Conservation (phyloP, 2,113 vertebrate genomes). For the Phylloscopus trochiloides region DNA sequence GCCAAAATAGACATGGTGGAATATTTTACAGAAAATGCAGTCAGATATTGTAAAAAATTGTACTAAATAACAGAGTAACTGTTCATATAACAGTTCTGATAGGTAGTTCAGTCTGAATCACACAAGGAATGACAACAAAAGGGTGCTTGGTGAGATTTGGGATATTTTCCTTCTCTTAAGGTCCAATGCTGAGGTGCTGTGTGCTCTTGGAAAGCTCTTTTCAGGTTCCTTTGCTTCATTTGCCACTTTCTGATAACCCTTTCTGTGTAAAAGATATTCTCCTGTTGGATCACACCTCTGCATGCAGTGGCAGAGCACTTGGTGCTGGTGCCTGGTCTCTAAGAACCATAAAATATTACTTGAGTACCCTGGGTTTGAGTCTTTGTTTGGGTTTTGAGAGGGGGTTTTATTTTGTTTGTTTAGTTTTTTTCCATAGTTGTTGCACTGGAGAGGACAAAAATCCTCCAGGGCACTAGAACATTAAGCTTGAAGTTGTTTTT, state of each 20-base stretch:
- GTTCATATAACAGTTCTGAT: neutral
- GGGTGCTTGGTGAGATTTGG: neutral
- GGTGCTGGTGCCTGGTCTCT: too few species aligned
- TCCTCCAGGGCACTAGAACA: neutral
- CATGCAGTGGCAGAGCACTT: neutral
- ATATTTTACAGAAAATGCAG: neutral
- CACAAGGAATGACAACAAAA: neutral
- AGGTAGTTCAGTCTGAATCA: neutral
- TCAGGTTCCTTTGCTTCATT: neutral
- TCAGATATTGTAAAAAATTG: neutral
- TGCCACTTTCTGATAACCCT: neutral
- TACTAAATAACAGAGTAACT: neutral
- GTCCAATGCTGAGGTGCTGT: neutral
- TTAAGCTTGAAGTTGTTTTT: neutral
- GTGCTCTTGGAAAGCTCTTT: neutral
- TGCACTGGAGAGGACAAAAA: neutral
- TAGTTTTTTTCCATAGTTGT: accelerated
- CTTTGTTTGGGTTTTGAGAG: neutral
- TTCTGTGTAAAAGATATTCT: neutral
- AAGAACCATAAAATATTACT: neutral
- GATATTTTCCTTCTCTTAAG: neutral
- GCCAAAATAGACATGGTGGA: neutral
- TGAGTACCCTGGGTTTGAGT: accelerated
- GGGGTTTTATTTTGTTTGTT: neutral
- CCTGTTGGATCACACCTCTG: neutral